Evolutionary conservation across 2,888 invertebrate genomes (phyloP), one percentile per base, ranked within the genome.

Genomic region (Sarcophaga caerulescens): DNA sequence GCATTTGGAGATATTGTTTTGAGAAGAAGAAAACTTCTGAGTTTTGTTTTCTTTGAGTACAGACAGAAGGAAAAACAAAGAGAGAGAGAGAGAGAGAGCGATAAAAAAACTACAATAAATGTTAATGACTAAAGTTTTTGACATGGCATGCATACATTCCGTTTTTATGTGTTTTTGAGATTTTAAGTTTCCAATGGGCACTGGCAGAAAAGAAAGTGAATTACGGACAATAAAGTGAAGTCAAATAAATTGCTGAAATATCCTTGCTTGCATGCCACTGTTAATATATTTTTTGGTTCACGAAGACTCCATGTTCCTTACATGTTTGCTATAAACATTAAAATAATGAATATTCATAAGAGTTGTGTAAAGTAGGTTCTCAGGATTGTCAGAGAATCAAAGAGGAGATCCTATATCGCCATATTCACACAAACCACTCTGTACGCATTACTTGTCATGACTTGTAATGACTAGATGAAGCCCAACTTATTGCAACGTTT

Each of bases 121-220:
- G 85, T 82, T 87, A 87, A 87, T 87, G 87, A 83, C 87, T 83
- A 85, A 87, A 87, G 82, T 87, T 87, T 75, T 75, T 75, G 70
- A 71, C 78, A 77, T 59, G 79, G 69, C 79, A 75, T 79, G 74
- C 74, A 79, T 74, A 57, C 74, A 75, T 75, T 79, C 79, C 78
- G 68, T 77, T 78, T 77, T 78, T 47, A 73, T 73, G 66, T 66
- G 75, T 74, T 77, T 75, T 80, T 73, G 14, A 71, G 57, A 52
- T 71, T 19, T 65, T 21, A 65, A 73, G 57, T 21, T 17, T 8
- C 63, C 4, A 17, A 65, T 45, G 47, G n/a, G 44, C 44, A 45
- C 52, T 52, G 52, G 5, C 17, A 57, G 68, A 14, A 25, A 66
- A 59, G 77, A 59, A 76, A 19, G 52, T 52, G n/a, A 47, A 52